Percentiles rank a stretch among this genome's conserved stretches.
phyloP scores from a whole-genome alignment of 2,113 vertebrate genomes.

The Clinocottus analis region DNA sequence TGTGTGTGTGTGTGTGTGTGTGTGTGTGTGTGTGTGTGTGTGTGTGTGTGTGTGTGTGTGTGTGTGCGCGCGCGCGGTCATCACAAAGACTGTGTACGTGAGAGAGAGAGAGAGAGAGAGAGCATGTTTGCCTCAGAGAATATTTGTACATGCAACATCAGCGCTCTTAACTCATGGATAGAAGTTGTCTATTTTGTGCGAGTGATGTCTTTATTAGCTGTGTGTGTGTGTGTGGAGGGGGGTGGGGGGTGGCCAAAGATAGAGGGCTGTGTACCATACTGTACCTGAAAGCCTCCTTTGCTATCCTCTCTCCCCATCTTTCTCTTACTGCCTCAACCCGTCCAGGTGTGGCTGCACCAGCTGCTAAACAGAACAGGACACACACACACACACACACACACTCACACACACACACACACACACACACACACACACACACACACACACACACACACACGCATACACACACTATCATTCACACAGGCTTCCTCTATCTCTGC shows the following conservation, averaged over 20 bases:
- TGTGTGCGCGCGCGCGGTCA: neutral
- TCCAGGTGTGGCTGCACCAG: slow-evolving; percentile 85
- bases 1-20: slow-evolving; percentile 5
- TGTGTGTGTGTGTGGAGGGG: slow-evolving; percentile 16
- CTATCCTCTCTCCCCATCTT: neutral
- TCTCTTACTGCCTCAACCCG: slow-evolving; percentile 62
- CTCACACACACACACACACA: slow-evolving; percentile 25
- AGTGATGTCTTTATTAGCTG: slow-evolving; percentile 60
- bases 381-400: slow-evolving; percentile 49
- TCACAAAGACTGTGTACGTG: too few species aligned
- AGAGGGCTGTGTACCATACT: slow-evolving; percentile 20
- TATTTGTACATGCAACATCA: slow-evolving; percentile 58
- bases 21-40: slow-evolving; percentile 13
- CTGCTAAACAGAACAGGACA: slow-evolving; percentile 80
- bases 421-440: slow-evolving; percentile 37
- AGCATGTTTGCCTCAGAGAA: slow-evolving; percentile 39
- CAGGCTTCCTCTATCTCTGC: slow-evolving; percentile 58
- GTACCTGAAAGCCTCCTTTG: slow-evolving; percentile 42
- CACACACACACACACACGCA: slow-evolving; percentile 43
- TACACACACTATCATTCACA: slow-evolving; percentile 29
- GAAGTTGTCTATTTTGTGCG: slow-evolving; percentile 39
- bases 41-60: slow-evolving; percentile 2
- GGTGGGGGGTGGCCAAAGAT: slow-evolving; percentile 10
- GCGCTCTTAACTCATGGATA: slow-evolving; percentile 45
- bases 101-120: neutral